These are phyloP conservation scores for Apocheima hispidaria DNA, from an alignment of 2,888 invertebrate species.

Conservation along the genomic window DNA sequence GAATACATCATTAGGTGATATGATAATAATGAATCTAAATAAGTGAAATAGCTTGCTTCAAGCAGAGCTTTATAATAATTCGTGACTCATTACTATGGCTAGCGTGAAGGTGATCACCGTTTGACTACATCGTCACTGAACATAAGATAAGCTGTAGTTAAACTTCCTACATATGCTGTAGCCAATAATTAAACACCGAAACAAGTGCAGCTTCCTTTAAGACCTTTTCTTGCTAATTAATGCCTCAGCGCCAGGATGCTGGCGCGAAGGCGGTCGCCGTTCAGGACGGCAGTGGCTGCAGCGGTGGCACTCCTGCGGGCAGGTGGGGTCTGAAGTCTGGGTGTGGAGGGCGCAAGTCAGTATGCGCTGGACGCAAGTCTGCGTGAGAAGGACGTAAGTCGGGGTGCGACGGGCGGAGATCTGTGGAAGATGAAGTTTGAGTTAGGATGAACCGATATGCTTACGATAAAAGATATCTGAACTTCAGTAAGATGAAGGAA, in stretches of 20 bases:
- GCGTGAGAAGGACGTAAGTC: slow-evolving; percentile 73
- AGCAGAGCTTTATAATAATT: no score
- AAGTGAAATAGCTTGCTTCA: no score
- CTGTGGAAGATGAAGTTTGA: slow-evolving; percentile 1
- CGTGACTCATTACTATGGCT: no score
- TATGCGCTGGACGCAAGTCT: slow-evolving; percentile 61
- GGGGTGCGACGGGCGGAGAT: slow-evolving; percentile 8
- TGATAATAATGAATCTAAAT: no score
- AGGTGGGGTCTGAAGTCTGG: slow-evolving; percentile 68
- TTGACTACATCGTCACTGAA: no score
- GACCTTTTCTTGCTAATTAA: slow-evolving; percentile 37
- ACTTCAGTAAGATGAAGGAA: no score
- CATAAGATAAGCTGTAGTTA: background rate
- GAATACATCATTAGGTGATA: no score
- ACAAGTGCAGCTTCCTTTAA: slow-evolving; percentile 19
- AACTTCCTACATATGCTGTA: background rate
- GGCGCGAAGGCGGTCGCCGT: slow-evolving; percentile 81
- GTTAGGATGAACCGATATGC: no score
- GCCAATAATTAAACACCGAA: background rate
- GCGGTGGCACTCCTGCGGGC: slow-evolving; percentile 68
- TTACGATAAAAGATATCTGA: no score
- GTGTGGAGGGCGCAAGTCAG: slow-evolving; percentile 72
- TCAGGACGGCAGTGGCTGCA: slow-evolving; percentile 81
- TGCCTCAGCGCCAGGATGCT: slow-evolving; percentile 76
- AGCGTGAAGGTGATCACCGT: no score